Conservation (phyloP, 2,797 vertebrate genomes). For the Myotis pilosus region DNA sequence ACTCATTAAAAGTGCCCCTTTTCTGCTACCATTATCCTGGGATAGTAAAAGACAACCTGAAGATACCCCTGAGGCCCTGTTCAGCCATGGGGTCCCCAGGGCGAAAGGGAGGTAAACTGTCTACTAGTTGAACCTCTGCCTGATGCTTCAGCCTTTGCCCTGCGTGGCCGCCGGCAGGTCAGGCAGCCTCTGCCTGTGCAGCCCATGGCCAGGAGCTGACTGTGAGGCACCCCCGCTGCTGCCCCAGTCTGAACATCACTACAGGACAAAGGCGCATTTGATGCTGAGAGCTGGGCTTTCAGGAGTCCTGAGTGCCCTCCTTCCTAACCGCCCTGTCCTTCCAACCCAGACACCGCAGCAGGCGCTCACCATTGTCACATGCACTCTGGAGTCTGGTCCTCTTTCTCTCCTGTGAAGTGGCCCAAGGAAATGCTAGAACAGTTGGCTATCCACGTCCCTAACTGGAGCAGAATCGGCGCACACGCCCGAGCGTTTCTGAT, state of each 20-base stretch:
- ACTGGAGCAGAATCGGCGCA: fast-evolving
- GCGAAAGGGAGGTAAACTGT: neutral
- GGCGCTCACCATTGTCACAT: no score
- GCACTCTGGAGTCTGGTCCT: neutral
- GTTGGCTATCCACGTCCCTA: neutral
- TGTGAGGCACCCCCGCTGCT: neutral
- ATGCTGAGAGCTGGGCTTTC: neutral
- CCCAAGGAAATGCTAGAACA: neutral
- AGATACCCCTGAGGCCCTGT: neutral
- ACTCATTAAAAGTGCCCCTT: neutral
- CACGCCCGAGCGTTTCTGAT: neutral
- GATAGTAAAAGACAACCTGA: neutral
- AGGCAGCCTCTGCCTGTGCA: neutral
- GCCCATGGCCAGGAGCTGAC: fast-evolving
- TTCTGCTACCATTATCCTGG: neutral
- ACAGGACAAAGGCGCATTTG: neutral
- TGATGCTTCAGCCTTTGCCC: neutral
- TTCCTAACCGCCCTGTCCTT: neutral
- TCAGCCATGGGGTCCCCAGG: neutral
- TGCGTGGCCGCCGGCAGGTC: fast-evolving
- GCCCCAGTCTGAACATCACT: neutral
- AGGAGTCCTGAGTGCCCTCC: neutral
- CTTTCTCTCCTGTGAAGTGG: neutral
- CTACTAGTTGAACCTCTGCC: neutral
- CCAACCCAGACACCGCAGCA: no score